Base-by-base conservation (phyloP, 1,140 invertebrate species). In the Calephelis nemesis region DNA sequence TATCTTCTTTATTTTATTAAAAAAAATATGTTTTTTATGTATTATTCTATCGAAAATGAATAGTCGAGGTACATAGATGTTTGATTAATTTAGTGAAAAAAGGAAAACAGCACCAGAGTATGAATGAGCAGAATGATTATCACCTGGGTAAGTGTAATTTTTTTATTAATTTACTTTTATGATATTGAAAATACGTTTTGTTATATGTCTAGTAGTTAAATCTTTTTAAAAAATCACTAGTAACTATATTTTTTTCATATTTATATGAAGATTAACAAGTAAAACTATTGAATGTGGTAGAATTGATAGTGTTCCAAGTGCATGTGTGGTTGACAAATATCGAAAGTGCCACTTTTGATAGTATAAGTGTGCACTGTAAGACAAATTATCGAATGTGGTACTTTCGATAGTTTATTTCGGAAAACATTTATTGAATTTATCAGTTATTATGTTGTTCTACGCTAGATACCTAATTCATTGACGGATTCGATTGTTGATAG, bases 311-410 rank as follows among this genome's bases (percentile, higher is more conserved):
- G n/a, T n/a, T n/a, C n/a, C n/a, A n/a, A n/a, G n/a, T 11, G 52
- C 52, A 54, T 5, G 52, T n/a, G 19, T 54, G 52, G 52, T 54
- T 54, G 52, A 54, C 52, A 54, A 5, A 54, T 54, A 13, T 39
- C 52, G 52, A 58, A 58, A 58, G 52, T 30, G 52, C n/a, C 19
- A 58, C 52, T 58, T 58, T 58, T 58, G 52, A 58, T 58, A 58
- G 52, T 60, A 60, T 19, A 60, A 7, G 54, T 60, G 54, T 60
- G 3, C n/a, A 60, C 11, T 60, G 15, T 19, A 19, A 60, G 54
- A 40, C 39, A 60, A 49, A 60, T 12, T 60, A 60, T 60, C 15
- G 54, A 60, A 60, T 12, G 54, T 60, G 54, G n/a, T 19, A 60
- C 54, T 60, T 60, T 60, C 15, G 54, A 60, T 60, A 30, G 15